Percentiles rank a stretch among this genome's conserved stretches.
These are phyloP conservation scores for Acipenser ruthenus DNA, from an alignment of 2,797 vertebrate species.

Conservation along the genomic window DNA sequence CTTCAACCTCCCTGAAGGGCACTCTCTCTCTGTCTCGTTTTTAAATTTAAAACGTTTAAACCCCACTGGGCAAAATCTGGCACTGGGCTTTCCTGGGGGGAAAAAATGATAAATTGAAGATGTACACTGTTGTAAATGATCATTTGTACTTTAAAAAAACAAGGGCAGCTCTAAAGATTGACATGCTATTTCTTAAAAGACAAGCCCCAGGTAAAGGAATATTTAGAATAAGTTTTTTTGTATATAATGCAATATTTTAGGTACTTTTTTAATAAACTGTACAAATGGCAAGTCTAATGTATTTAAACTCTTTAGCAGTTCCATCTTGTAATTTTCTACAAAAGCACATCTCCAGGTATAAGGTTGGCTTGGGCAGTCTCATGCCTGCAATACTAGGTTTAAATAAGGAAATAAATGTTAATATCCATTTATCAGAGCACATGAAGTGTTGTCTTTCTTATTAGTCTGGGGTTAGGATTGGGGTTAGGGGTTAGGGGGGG, in stretches of 20 bases:
- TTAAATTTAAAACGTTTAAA: neutral
- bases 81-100: neutral
- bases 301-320: neutral
- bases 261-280: neutral
- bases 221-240: neutral
- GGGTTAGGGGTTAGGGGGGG: no score
- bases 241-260: neutral
- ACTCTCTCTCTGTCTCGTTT: neutral
- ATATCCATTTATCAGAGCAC: no score
- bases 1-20: no score
- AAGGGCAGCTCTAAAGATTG: no score
- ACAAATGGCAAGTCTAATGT: neutral
- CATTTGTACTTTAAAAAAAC: no score
- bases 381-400: neutral
- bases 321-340: neutral
- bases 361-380: no score
- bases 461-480: neutral
- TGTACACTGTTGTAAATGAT: no score
- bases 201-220: neutral
- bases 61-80: neutral
- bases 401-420: no score
- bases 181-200: neutral
- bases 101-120: no score
- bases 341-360: no score
- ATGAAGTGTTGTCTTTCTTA: no score